A percentile compares a stretch with the other conserved stretches of the same genome.
phyloP scores from a whole-genome alignment of 2,888 invertebrate genomes.

The Allophyes oxyacanthae region DNA sequence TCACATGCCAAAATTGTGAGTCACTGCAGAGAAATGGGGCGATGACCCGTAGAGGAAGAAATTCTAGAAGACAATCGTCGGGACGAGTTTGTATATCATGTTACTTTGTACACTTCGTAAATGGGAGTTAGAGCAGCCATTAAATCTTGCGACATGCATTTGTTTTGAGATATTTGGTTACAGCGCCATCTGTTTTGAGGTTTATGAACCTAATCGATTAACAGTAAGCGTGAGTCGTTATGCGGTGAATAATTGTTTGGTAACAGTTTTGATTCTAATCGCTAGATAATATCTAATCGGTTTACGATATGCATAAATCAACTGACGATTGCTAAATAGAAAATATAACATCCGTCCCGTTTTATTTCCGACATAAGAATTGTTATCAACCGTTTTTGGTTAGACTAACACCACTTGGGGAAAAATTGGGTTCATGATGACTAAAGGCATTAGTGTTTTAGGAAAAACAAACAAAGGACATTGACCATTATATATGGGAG shows the following conservation, averaged over 20 bases:
- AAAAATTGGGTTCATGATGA: not conserved
- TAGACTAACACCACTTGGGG: not conserved
- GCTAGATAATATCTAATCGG: conserved; percentile 12
- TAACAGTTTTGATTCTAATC: conserved; percentile 19
- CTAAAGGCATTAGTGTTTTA: not conserved
- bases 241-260: conserved; percentile 15
- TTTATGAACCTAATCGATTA: conserved; percentile 32
- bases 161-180: conserved; percentile 31
- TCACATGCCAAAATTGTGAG: conserved; percentile 35
- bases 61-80: conserved; percentile 39
- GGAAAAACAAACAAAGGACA: too few species aligned
- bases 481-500: too few species aligned
- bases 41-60: conserved; percentile 36
- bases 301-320: conserved; percentile 15
- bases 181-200: conserved; percentile 43
- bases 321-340: not conserved
- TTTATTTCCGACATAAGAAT: not conserved
- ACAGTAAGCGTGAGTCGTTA: conserved; percentile 11
- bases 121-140: conserved; percentile 22
- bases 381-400: not conserved
- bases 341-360: conserved; percentile 27
- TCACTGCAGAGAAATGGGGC: conserved; percentile 32
- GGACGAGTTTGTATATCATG: conserved; percentile 35
- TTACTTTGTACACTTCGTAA: conserved; percentile 39
- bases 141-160: conserved; percentile 36